phyloP scores from a whole-genome alignment of 2,888 invertebrate genomes.

The Cheilosia vernalis region DNA sequence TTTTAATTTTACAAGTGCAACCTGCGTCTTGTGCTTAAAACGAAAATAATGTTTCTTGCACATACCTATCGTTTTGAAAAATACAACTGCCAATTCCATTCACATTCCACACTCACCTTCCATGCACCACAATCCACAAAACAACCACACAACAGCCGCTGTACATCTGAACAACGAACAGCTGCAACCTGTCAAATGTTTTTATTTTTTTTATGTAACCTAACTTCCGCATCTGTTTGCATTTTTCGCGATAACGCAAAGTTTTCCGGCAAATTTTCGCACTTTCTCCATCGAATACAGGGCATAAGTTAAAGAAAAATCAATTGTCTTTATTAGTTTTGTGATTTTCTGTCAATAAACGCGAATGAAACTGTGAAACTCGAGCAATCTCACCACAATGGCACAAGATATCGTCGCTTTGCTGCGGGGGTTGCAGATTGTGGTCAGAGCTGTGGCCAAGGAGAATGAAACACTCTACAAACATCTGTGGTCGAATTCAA shows the following conservation, averaged over 20 bases:
- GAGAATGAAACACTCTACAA: constrained; percentile 87
- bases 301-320: constrained; percentile 9
- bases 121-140: constrained; percentile 34
- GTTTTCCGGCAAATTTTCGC: constrained; percentile 3
- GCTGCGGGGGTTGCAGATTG: constrained; percentile 88
- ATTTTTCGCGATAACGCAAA: constrained; percentile 32
- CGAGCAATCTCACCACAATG: constrained; percentile 75
- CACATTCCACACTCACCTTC: background rate
- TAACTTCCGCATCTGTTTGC: constrained; percentile 55
- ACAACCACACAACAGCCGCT: constrained; percentile 50
- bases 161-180: constrained; percentile 14
- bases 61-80: background rate
- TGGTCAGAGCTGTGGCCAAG: constrained; percentile 87
- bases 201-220: constrained; percentile 61
- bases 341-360: constrained; percentile 26
- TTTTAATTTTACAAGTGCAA: too few species aligned
- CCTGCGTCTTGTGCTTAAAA: too few species aligned
- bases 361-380: constrained; percentile 9
- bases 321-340: background rate
- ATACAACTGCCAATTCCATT: background rate
- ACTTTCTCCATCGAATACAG: background rate
- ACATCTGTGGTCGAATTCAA: constrained; percentile 88
- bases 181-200: constrained; percentile 21
- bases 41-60: too few species aligned
- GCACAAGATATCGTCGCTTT: constrained; percentile 87